Evolutionary conservation across 1,140 invertebrate genomes (phyloP), one percentile per base, ranked within the genome.

Genomic region (Drosophila insularis): DNA sequence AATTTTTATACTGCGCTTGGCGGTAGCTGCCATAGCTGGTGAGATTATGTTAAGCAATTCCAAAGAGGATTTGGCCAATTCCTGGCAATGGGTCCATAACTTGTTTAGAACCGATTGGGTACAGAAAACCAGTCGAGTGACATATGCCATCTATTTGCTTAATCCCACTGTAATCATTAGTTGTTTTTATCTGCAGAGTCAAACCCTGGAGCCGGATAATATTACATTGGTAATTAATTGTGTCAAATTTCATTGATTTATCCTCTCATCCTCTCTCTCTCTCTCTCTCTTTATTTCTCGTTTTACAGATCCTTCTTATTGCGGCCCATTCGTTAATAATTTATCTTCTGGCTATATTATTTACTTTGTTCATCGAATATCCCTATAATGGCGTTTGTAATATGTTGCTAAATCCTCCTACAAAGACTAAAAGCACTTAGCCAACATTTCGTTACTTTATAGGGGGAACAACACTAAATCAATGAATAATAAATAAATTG

Each of bases 81-180:
- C n/a, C 17, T 32, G 1, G n/a, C 7, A 71, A 13, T 4, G 63
- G 80, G 4, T 75, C 58, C 17, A 80, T 1, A 14, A n/a, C 6
- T 2, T 75, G 3, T 43, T 84, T 11, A 58, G 74, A 11, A 63
- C 43, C 7, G 14, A 43, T 17, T 58, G 6, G 0, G 11, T 82
- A 17, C 76, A 82, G 54, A 53, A 50, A 0, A 32, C 66, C n/a
- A 68, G 64, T 13, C 61, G 71, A 0, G 55, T 82, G 10, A 84
- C 63, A 10, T 84, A 68, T 64, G 71, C 71, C 43, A 50, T 84
- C 21, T 84, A 84, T 31, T 53, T 82, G 27, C 10, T 82, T 1
- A 82, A 82, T 54, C 71, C 80, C 0, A 11, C 66, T 6, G 46
- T 82, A 7, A 82, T 84, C 3, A 13, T 63, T 1, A 53, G 56